Evolutionary conservation across 2,888 invertebrate species (phyloP).

Genomic region (Oscheius sp.): DNA sequence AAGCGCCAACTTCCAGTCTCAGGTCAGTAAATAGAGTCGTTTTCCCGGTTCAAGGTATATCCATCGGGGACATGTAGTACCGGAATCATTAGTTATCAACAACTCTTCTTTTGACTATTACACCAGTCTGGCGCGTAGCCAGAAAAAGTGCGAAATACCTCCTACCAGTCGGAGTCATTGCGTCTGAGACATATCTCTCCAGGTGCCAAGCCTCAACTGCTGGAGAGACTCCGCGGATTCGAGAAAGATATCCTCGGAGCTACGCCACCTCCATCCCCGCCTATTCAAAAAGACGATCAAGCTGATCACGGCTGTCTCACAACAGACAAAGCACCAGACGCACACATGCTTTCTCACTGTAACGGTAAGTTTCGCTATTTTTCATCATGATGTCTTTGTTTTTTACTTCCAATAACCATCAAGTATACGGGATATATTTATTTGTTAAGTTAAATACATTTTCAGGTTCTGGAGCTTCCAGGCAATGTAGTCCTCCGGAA

Average conservation of each 20-base stretch:
- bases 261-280: slow-evolving; percentile 28
- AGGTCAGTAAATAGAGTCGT: slow-evolving; percentile 73
- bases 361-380: slow-evolving; percentile 20
- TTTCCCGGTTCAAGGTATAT: neutral
- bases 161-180: neutral
- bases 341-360: slow-evolving; percentile 12
- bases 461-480: neutral
- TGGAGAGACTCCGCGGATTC: slow-evolving; percentile 84
- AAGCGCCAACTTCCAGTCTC: slow-evolving; percentile 92
- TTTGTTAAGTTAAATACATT: neutral
- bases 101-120: neutral
- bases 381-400: too few relatives aligned
- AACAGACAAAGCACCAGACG: slow-evolving; percentile 6
- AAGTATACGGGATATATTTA: neutral
- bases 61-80: neutral
- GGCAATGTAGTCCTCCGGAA: slow-evolving; percentile 20
- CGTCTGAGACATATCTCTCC: neutral
- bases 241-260: slow-evolving; percentile 69
- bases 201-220: slow-evolving; percentile 86
- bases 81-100: slow-evolving; percentile 14
- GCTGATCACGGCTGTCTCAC: neutral
- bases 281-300: slow-evolving; percentile 25
- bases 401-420: neutral
- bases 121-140: neutral
- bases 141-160: slow-evolving; percentile 9